Evolutionary conservation across 2,888 invertebrate genomes (phyloP), one percentile per base, ranked within the genome.

Genomic region (Eupithecia insigniata): DNA sequence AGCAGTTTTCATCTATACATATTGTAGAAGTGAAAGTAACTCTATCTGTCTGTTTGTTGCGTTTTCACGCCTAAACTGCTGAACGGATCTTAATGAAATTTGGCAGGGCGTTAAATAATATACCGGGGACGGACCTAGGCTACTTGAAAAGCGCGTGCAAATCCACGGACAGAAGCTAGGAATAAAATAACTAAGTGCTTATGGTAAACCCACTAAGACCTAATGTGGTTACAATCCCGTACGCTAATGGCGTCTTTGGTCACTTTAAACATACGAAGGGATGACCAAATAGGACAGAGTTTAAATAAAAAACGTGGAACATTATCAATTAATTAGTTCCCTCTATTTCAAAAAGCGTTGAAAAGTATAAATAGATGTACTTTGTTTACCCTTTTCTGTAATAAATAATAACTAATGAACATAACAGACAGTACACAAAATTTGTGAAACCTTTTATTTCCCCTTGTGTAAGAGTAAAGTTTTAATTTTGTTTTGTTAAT

Each of bases 401-500:
- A 22, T 69, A 43, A 68, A 68, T 61, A 39, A 26, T 46, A n/a
- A 36, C 43, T 70, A 70, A 70, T 66, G 32, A 73, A 71, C 71
- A 28, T 62, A 67, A 71, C 61, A 66, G 51, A 58, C 67, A 55
- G 26, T 55, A 5, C 55, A 74, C 28, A 71, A 64, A 67, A 67
- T 71, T 71, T 72, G 65, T 69, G 69, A 70, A 70, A 70, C 65
- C 66, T 64, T 70, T 72, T 68, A 74, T 77, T 79, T 83, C 83
- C 84, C 85, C 83, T 72, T 78, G 82, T 85, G n/a, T n/a, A n/a
- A 86, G 86, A 87, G 84, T 82, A 86, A 92, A 91, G 89, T 92
- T 92, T 92, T 90, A 91, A 92, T 90, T 89, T 87, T 90, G 90
- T 92, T 92, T 92, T 91, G 90, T 90, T 90, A 55, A 91, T 92